These are phyloP conservation scores for Acleris laterana DNA, from an alignment of 2,888 invertebrate genomes.

Conservation along the genomic window DNA sequence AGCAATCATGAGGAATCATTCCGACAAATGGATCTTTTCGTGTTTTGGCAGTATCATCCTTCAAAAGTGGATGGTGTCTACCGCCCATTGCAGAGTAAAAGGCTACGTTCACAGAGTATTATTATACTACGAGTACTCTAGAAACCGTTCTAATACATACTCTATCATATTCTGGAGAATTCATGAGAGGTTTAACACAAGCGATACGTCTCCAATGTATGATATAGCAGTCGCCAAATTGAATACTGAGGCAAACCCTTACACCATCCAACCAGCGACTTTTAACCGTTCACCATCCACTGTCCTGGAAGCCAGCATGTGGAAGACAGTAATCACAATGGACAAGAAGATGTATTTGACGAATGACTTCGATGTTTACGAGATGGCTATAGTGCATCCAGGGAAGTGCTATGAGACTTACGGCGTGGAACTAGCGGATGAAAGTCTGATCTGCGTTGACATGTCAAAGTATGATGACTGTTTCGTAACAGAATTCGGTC, in stretches of 20 bases:
- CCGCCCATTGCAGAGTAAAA: constrained; percentile 65
- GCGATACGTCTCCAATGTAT: constrained; percentile 48
- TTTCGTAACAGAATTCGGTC: constrained; percentile 72
- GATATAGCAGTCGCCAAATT: constrained; percentile 73
- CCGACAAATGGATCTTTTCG: constrained; percentile 60
- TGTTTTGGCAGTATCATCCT: constrained; percentile 62
- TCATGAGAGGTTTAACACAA: constrained; percentile 62
- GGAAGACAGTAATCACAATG: constrained; percentile 74
- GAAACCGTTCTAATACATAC: constrained; percentile 62
- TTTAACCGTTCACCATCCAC: constrained; percentile 50
- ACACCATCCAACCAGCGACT: constrained; percentile 53
- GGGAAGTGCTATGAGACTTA: constrained; percentile 60
- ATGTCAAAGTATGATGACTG: constrained; percentile 64
- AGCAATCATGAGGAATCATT: constrained; percentile 59
- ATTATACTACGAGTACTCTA: constrained; percentile 60
- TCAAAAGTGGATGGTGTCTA: constrained; percentile 51
- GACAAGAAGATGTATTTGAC: constrained; percentile 66
- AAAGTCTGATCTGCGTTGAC: constrained; percentile 65
- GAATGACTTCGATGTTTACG: constrained; percentile 61
- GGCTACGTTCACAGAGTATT: constrained; percentile 63
- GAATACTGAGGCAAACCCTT: constrained; percentile 50
- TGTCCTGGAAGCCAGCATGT: constrained; percentile 57
- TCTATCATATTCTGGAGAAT: constrained; percentile 67
- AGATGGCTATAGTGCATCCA: constrained; percentile 45
- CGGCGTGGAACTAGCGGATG: constrained; percentile 54